phyloP scores from a whole-genome alignment of 2,797 vertebrate genomes.

The Acanthornis magna region DNA sequence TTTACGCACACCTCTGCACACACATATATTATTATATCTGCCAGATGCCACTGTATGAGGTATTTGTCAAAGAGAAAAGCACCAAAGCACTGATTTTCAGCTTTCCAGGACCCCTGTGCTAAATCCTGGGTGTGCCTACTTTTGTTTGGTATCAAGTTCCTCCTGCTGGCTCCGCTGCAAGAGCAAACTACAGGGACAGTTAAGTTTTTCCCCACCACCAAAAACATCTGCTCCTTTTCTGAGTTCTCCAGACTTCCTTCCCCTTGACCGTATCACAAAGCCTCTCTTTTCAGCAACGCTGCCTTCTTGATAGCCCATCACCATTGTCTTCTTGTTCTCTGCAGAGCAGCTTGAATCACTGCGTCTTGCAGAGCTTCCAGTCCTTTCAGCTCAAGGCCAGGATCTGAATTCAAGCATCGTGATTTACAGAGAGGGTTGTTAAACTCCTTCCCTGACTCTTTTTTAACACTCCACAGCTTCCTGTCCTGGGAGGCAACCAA shows the following conservation, averaged over 20 bases:
- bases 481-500: constrained; percentile 46
- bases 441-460: constrained; percentile 4
- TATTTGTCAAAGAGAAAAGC: background rate
- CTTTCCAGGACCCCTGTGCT: constrained; percentile 40
- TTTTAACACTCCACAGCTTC: constrained; percentile 25
- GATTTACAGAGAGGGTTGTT: constrained; percentile 23
- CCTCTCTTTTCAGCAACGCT: constrained; percentile 4
- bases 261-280: constrained; percentile 3
- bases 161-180: background rate
- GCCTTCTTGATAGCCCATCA: constrained; percentile 27
- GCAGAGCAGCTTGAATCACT: background rate
- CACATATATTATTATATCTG: background rate
- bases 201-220: constrained; percentile 3
- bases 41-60: background rate
- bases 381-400: constrained; percentile 42
- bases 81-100: background rate
- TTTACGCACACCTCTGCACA: background rate
- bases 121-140: constrained; percentile 51
- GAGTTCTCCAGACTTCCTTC: constrained; percentile 53
- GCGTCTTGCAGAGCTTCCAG: constrained; percentile 31
- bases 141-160: constrained; percentile 54
- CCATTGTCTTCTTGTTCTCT: background rate
- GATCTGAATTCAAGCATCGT: background rate
- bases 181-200: background rate
- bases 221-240: constrained; percentile 49